A percentile compares a stretch with the other conserved stretches of the same genome.
Evolutionary conservation across 1,140 invertebrate species (phyloP).

Genomic region (Plodia interpunctella): DNA sequence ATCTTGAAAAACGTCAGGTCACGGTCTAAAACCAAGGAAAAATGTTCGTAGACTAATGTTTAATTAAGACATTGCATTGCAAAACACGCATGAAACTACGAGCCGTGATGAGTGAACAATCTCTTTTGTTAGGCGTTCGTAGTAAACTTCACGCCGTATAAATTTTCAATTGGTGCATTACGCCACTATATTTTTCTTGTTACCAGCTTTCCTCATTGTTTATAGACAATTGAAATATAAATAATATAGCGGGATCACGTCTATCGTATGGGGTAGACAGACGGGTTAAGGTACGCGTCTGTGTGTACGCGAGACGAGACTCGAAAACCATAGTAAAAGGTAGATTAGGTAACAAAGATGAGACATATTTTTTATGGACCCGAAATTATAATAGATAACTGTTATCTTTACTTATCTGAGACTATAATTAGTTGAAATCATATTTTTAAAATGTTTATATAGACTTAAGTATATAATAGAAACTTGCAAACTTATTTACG

Average conservation of each 20-base stretch:
- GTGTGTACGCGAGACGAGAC: too few relatives aligned
- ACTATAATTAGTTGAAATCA: too few relatives aligned
- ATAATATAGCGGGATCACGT: background rate
- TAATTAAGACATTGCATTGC: slow-evolving; percentile 30
- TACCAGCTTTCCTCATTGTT: background rate
- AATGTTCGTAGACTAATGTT: slow-evolving; percentile 41
- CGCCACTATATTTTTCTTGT: background rate
- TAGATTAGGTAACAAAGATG: too few relatives aligned
- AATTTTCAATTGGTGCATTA: background rate
- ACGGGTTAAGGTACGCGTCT: too few relatives aligned
- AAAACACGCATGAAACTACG: slow-evolving; percentile 24
- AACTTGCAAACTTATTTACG: too few relatives aligned
- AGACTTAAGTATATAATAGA: too few relatives aligned
- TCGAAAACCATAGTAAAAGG: too few relatives aligned
- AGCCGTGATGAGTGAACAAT: slow-evolving; percentile 8
- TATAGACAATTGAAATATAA: background rate
- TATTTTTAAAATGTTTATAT: too few relatives aligned
- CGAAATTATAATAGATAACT: too few relatives aligned
- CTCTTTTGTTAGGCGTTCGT: slow-evolving; percentile 6
- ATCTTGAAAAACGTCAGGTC: slow-evolving; percentile 33
- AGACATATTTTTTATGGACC: too few relatives aligned
- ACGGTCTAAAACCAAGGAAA: slow-evolving; percentile 37
- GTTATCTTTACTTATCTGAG: too few relatives aligned
- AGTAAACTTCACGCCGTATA: background rate
- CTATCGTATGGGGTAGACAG: too few relatives aligned